Conservation (phyloP, 1,140 invertebrate genomes). For the Leptonema lineaticorne region DNA sequence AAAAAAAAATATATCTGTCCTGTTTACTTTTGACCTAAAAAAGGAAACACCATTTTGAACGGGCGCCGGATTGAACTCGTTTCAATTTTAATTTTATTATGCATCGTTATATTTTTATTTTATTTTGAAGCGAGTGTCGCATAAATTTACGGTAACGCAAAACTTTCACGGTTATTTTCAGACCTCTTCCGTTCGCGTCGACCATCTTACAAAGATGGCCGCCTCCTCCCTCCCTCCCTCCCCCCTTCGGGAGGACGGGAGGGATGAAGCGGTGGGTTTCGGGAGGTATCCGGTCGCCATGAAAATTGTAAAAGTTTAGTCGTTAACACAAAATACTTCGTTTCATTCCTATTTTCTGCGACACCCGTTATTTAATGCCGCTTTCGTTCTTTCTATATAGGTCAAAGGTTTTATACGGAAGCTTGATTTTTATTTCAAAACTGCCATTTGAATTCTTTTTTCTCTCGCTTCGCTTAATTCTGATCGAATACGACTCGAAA, state of each 20-base stretch:
- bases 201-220: conserved; percentile 40
- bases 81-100: neutral
- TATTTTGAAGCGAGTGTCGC: neutral
- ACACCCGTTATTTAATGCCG: conserved; percentile 5
- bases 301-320: conserved; percentile 40
- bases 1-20: too few relatives aligned
- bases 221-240: too few relatives aligned
- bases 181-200: conserved; percentile 28
- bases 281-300: conserved; percentile 27
- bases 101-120: too few relatives aligned
- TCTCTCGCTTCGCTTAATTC: too few relatives aligned
- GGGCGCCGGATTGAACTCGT: too few relatives aligned
- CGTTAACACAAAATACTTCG: conserved; percentile 35
- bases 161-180: too few relatives aligned
- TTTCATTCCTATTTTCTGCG: conserved; percentile 27
- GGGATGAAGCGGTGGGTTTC: conserved; percentile 28
- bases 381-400: conserved; percentile 10
- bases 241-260: conserved; percentile 6
- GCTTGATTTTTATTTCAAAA: neutral
- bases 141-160: too few relatives aligned
- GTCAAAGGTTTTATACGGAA: conserved; percentile 11
- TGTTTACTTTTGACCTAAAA: too few relatives aligned
- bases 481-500: too few relatives aligned
- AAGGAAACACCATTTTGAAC: too few relatives aligned
- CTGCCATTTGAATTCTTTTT: neutral